Conservation (phyloP, 2,888 invertebrate species). For the Griposia aprilina region DNA sequence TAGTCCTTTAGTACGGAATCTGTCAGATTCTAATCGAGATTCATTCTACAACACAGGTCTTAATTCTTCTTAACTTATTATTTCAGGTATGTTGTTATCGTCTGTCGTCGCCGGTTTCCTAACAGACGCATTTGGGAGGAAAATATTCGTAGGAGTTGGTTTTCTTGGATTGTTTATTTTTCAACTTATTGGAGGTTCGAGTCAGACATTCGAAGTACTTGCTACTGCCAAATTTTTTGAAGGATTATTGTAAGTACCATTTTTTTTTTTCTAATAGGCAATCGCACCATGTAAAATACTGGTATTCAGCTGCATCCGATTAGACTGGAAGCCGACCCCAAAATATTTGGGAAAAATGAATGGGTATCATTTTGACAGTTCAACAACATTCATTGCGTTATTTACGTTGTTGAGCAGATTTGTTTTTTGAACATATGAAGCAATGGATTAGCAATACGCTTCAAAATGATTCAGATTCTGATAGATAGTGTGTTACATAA, state of each 20-base stretch:
- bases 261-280: not conserved
- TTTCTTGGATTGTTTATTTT: conserved; percentile 77
- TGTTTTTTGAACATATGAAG: too few relatives aligned
- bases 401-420: too few relatives aligned
- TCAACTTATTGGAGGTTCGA: conserved; percentile 75
- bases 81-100: conserved; percentile 83
- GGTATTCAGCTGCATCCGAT: not conserved
- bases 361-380: too few relatives aligned
- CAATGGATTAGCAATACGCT: too few relatives aligned
- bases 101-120: conserved; percentile 81
- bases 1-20: not conserved
- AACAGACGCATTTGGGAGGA: conserved; percentile 84
- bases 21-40: not conserved
- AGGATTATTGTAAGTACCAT: conserved; percentile 80
- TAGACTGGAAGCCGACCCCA: not conserved
- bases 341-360: too few relatives aligned
- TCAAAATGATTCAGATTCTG: too few relatives aligned
- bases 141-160: conserved; percentile 77
- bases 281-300: not conserved
- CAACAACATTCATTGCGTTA: too few relatives aligned
- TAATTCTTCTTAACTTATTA: not conserved
- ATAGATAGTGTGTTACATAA: too few relatives aligned
- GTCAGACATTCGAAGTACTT: conserved; percentile 79
- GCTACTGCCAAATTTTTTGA: conserved; percentile 81
- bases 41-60: too few relatives aligned